Evolutionary conservation across 2,797 vertebrate genomes (phyloP).

Genomic region (Picus viridis): DNA sequence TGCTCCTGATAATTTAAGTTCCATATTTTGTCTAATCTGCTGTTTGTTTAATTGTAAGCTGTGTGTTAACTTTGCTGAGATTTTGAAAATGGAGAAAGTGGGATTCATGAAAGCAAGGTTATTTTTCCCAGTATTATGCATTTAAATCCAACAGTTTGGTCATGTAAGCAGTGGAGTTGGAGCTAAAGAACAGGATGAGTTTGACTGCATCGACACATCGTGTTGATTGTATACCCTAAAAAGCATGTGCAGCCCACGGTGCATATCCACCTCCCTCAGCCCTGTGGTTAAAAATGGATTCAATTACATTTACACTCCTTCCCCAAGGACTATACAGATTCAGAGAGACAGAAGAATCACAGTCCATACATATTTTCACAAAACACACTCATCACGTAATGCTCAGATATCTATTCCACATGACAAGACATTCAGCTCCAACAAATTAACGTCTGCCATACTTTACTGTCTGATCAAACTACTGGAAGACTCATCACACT

Average conservation of each 20-base stretch:
- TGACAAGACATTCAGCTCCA: background rate
- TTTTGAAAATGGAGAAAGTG: background rate
- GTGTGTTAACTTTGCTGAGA: background rate
- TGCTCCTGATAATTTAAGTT: background rate
- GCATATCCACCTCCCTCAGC: background rate
- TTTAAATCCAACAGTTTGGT: background rate
- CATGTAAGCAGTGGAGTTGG: background rate
- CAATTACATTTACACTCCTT: background rate
- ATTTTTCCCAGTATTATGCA: background rate
- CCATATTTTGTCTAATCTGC: background rate
- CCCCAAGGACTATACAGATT: background rate
- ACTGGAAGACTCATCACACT: background rate
- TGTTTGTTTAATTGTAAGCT: background rate
- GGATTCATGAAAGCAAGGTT: background rate
- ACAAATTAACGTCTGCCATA: background rate
- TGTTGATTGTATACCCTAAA: background rate
- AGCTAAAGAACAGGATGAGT: background rate
- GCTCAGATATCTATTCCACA: background rate
- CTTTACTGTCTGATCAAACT: background rate
- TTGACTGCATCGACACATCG: background rate
- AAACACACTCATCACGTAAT: background rate
- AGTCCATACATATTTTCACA: background rate
- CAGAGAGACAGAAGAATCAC: background rate
- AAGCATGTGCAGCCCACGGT: background rate
- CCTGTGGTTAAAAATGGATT: background rate